Evolutionary conservation across 35 echinoderm and acorn worm genomes (phyloP), one percentile per base, ranked within the genome.

Genomic region (Lytechinus pictus): DNA sequence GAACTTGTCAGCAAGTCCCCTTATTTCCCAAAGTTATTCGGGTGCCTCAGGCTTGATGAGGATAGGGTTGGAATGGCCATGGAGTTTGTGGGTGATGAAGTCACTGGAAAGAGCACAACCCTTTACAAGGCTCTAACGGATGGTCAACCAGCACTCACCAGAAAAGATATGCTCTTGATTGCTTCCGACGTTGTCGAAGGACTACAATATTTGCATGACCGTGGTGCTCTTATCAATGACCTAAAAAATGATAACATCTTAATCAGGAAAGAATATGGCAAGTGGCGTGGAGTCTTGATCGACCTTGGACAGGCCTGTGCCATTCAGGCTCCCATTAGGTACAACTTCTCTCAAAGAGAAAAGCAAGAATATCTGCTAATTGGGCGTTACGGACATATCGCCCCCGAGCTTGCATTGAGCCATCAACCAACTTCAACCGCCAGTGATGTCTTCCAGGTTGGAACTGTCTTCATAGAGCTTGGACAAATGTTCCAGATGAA

Each of bases 231-330:
- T 6, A 79, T 79, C 66, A 79, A 79, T 79, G 66, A 79, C 16
- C 66, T 79, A n/a, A 79, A 79, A 79, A 79, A 79, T 79, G 66
- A 79, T 79, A 79, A 79, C 66, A 79, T 79, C 66, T 24, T 79
- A 24, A 79, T 79, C 3, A 79, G 66, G 66, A 79, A 79, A 24
- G 66, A 79, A 79, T 79, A 24, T 79, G 66, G 66, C 66, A 79
- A n/a, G 19, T 79, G 66, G 66, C 66, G 66, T 16, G 66, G 66
- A 1, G 66, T 79, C 7, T 16, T 79, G 66, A 79, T 79, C 66
- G 66, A 79, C n/a, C 66, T 79, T 79, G 66, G 66, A 79, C 14
- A 79, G 6, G 66, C 66, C 66, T 79, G 66, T 7, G 8, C 14
- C 19, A 14, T 79, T n/a, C 19, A 79, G 19, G 16, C 4, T 5